Evolutionary conservation across 2,888 invertebrate species (phyloP).

Genomic region (Agrotis clavis): DNA sequence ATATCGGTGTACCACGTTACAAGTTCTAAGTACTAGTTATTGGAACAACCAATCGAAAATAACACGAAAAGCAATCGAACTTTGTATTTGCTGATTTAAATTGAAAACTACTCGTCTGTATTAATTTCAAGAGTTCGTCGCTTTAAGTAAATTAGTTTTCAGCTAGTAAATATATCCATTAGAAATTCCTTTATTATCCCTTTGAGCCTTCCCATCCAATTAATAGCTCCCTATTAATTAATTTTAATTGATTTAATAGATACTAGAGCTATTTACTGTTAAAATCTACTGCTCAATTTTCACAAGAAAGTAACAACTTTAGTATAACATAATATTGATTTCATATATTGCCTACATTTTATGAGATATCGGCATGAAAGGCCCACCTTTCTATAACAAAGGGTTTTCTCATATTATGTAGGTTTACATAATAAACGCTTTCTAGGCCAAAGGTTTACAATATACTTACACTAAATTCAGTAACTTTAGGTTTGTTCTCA

Average conservation of each 20-base stretch:
- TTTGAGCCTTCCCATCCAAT: background rate
- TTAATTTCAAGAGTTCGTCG: constrained; percentile 3
- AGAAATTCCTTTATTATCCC: background rate
- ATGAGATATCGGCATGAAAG: constrained; percentile 21
- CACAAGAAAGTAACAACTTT: background rate
- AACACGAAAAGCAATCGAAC: background rate
- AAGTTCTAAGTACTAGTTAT: background rate
- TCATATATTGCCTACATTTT: constrained; percentile 5
- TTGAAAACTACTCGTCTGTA: constrained; percentile 4
- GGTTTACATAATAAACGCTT: constrained; percentile 30
- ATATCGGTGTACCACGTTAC: background rate
- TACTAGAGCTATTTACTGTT: background rate
- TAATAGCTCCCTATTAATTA: background rate
- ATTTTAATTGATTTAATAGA: no score
- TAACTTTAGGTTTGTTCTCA: background rate
- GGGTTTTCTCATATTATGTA: constrained; percentile 22
- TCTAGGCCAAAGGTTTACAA: constrained; percentile 22
- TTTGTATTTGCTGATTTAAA: background rate
- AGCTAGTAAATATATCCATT: background rate
- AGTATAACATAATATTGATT: background rate
- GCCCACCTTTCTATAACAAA: constrained; percentile 33
- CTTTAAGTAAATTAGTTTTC: constrained; percentile 18
- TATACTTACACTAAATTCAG: constrained; percentile 3
- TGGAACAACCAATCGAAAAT: background rate
- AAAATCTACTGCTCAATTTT: constrained; percentile 10